A percentile compares a stretch with the other conserved stretches of the same genome.
These are phyloP conservation scores for Petrocephalus sullivani DNA, from an alignment of 2,797 vertebrate genomes.

Conservation along the genomic window DNA sequence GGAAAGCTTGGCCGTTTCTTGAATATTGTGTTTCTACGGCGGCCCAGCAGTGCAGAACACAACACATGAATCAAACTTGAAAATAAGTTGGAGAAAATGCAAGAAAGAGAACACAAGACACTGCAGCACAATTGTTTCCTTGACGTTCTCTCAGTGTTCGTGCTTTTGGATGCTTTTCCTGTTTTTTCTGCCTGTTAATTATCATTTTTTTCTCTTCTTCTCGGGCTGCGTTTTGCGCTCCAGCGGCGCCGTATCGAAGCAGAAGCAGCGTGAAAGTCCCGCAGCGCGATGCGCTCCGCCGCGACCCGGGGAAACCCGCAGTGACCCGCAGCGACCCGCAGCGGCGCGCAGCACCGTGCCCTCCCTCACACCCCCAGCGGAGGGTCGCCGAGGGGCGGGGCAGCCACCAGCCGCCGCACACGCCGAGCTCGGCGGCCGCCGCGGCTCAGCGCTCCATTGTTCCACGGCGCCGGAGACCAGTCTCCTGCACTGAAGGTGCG, in stretches of 20 bases:
- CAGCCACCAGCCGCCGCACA: constrained; percentile 35
- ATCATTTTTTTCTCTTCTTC: background rate
- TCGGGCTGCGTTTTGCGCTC: background rate
- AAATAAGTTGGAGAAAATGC: background rate
- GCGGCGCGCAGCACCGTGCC: background rate
- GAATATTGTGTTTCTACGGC: background rate
- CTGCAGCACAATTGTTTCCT: background rate
- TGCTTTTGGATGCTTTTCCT: background rate
- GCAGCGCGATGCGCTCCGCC: constrained; percentile 21
- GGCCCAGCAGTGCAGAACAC: background rate
- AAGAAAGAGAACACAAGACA: background rate
- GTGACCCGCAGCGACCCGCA: background rate
- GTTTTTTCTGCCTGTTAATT: background rate
- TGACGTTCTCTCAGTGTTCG: background rate
- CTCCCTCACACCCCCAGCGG: constrained; percentile 29
- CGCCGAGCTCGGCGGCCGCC: constrained; percentile 58
- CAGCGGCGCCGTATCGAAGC: background rate
- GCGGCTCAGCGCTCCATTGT: constrained; percentile 59
- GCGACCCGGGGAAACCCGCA: constrained; percentile 34
- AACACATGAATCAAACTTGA: background rate
- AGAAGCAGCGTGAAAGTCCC: background rate
- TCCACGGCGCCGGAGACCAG: constrained; percentile 55
- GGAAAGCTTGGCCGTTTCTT: background rate
- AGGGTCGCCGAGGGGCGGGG: constrained; percentile 53
- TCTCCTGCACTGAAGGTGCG: constrained; percentile 57